A percentile compares a stretch with the other conserved stretches of the same genome.
Evolutionary conservation across 2,888 invertebrate genomes (phyloP).

Genomic region (Gortyna flavago): DNA sequence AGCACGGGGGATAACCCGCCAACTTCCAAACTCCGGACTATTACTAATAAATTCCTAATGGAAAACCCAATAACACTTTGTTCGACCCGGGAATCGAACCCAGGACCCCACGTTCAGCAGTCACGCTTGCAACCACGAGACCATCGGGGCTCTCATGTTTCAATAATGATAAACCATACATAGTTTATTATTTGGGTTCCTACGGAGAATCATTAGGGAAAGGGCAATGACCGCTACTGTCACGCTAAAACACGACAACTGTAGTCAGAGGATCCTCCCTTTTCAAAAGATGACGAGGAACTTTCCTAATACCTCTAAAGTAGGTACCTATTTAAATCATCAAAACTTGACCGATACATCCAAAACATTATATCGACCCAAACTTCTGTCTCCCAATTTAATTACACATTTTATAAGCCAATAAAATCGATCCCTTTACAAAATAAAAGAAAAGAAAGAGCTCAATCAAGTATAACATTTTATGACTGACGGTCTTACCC

Average conservation of each 20-base stretch:
- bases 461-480: conserved; percentile 34
- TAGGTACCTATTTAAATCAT: neutral
- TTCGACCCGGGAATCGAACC: too few relatives aligned
- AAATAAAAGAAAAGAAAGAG: conserved; percentile 15
- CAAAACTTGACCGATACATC: neutral
- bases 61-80: too few relatives aligned
- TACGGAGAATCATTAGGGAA: too few relatives aligned
- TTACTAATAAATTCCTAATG: too few relatives aligned
- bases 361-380: neutral
- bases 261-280: neutral
- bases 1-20: too few relatives aligned
- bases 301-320: neutral
- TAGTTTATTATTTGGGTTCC: too few relatives aligned
- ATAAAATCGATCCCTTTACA: conserved; percentile 21
- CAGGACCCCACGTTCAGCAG: too few relatives aligned
- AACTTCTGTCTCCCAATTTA: conserved; percentile 12
- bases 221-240: too few relatives aligned
- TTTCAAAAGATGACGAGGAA: neutral
- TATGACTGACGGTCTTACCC: conserved; percentile 28
- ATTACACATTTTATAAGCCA: conserved; percentile 20
- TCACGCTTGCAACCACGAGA: too few relatives aligned
- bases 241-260: neutral
- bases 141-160: neutral
- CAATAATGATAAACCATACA: too few relatives aligned
- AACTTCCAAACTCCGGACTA: too few relatives aligned